Conservation (phyloP, 2,797 vertebrate species). For the Sarcophilus harrisii region DNA sequence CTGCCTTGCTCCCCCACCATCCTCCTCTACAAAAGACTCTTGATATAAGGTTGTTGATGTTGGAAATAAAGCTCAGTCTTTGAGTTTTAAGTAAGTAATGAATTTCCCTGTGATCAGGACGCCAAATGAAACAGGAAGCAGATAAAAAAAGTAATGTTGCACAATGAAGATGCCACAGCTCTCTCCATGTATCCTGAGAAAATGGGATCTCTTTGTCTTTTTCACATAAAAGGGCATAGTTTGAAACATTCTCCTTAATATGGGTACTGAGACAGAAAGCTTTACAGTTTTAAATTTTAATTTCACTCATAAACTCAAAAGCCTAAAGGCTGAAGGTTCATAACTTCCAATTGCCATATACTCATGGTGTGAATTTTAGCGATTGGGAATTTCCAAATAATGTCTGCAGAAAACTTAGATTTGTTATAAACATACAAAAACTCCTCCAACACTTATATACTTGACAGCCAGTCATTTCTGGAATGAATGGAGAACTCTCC, state of each 20-base stretch:
- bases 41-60: conserved; percentile 9
- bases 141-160: conserved; percentile 26
- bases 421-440: not conserved
- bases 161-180: conserved; percentile 32
- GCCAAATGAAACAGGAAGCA: conserved; percentile 2
- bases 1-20: too few relatives aligned
- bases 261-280: not conserved
- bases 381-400: not conserved
- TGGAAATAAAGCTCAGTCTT: conserved; percentile 28
- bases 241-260: not conserved
- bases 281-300: not conserved
- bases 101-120: conserved; percentile 48
- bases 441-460: not conserved
- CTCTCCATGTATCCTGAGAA: not conserved
- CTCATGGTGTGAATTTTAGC: not conserved
- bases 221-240: not conserved
- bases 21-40: conserved; percentile 3
- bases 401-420: not conserved
- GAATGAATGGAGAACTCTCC: not conserved
- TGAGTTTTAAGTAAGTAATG: conserved; percentile 21
- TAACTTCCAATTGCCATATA: not conserved
- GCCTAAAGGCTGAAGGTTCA: not conserved
- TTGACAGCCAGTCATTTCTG: not conserved
- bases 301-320: not conserved
- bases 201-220: conserved; percentile 16